A percentile compares a stretch with the other conserved stretches of the same genome.
Conservation (phyloP, 2,113 vertebrate species). For the Muntiacus reevesi region DNA sequence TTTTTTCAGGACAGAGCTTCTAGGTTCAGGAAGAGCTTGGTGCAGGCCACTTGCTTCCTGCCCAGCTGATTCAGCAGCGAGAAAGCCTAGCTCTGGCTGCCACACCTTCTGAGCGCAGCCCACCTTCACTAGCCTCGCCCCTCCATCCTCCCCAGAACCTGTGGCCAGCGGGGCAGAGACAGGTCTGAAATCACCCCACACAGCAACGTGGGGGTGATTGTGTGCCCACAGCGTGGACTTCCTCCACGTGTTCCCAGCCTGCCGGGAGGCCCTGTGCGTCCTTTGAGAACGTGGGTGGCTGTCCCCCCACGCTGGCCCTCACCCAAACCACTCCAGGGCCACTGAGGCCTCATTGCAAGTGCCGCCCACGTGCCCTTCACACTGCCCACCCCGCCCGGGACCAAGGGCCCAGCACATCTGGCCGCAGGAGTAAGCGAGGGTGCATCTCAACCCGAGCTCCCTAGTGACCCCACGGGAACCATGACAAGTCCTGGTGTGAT, state of each 20-base stretch:
- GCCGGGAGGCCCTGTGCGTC: rapidly evolving
- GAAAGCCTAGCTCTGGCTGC: background rate
- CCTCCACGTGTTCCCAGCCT: background rate
- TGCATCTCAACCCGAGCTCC: background rate
- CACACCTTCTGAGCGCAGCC: background rate
- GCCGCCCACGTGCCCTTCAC: background rate
- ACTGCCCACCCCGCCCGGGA: background rate
- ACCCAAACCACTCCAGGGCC: background rate
- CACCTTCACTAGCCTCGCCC: rapidly evolving
- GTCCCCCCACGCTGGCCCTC: too few species aligned
- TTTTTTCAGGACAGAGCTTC: background rate
- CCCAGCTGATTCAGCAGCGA: background rate
- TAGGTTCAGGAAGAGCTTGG: background rate
- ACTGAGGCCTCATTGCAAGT: background rate
- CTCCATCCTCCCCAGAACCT: background rate
- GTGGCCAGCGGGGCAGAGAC: background rate
- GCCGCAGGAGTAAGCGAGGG: rapidly evolving
- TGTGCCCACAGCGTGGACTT: background rate
- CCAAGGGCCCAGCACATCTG: too few species aligned
- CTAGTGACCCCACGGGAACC: background rate
- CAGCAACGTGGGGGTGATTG: rapidly evolving
- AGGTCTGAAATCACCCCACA: background rate
- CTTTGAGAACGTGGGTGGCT: rapidly evolving
- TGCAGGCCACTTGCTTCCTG: background rate
- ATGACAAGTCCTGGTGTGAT: background rate